Percentiles rank a stretch among this genome's conserved stretches.
phyloP scores from a whole-genome alignment of 2,113 vertebrate species.

The Tenebrosternarchus preto region DNA sequence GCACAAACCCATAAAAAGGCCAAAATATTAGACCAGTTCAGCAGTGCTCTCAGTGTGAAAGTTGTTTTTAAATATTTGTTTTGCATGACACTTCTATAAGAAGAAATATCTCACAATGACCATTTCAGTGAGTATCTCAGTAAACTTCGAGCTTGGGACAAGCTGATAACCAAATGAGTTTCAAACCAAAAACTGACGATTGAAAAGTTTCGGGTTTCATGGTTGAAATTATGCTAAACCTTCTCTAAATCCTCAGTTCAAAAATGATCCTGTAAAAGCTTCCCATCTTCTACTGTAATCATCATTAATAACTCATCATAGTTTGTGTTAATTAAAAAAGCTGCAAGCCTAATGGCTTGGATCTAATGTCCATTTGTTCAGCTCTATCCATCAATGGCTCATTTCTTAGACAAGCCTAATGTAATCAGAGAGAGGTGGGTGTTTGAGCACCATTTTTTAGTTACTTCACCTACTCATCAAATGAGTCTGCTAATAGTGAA shows the following conservation, averaged over 20 bases:
- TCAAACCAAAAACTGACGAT: not conserved
- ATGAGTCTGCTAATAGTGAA: not conserved
- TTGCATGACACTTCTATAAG: too few species aligned
- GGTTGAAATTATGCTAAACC: not conserved
- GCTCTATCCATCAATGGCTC: conserved; percentile 69
- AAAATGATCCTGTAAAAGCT: conserved; percentile 50
- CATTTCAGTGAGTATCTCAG: too few species aligned
- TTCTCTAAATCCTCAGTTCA: conserved; percentile 12
- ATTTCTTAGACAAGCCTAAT: conserved; percentile 64
- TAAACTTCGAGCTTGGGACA: too few species aligned
- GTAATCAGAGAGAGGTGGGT: conserved; percentile 66
- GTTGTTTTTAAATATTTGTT: too few species aligned
- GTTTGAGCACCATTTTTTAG: not conserved
- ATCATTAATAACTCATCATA: conserved; percentile 75
- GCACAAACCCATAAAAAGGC: not conserved
- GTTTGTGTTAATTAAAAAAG: conserved; percentile 78
- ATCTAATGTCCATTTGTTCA: conserved; percentile 71
- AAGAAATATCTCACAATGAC: too few species aligned
- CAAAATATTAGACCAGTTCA: not conserved
- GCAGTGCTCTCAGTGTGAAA: too few species aligned
- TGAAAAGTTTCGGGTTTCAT: not conserved
- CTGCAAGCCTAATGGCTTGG: conserved; percentile 75
- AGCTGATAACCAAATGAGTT: too few species aligned
- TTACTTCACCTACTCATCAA: not conserved
- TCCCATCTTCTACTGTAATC: conserved; percentile 64